Base-by-base conservation (phyloP, 2,113 vertebrate species). In the Hydrolagus affinis region DNA sequence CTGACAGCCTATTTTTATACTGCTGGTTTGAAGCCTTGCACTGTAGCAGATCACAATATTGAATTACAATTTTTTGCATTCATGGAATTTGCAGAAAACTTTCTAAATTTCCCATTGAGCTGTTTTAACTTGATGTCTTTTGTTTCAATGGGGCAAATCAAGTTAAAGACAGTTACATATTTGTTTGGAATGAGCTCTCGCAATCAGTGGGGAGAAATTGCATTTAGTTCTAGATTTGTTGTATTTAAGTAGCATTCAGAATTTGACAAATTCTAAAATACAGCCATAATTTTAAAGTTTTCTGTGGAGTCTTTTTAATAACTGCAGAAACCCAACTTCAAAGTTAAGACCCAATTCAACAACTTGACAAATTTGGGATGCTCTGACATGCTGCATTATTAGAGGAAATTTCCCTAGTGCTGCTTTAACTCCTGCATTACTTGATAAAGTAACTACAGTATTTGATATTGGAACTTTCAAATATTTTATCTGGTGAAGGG, bases 391-490 rank as follows among this genome's bases (percentile, higher is more conserved):
- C 44, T 44, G 6, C 44, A 44, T 44, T 3, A 44, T 3, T 44
- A 44, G 44, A 44, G 44, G 44, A 44, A 44, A 44, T 44, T 6
- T 44, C 44, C 44, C 44, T 6, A 44, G 44, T 23, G 25, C n/a
- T 10, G 60, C 12, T 64, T 80, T 62, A 80, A 80, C 76, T 80
- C 25, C 62, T 83, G 78, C 32, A 0, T 83, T 19, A 17, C 78
- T 15, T 44, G 44, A 11, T 19, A 64, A 56, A 44, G 0, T 32
- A 66, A 11, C 78, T 6, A 66, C 60, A 15, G 21, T 64, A 32
- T 23, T 44, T 19, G 28, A 14, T 11, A 32, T 64, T 14, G 15
- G 15, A 32, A 83, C 25, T 4, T 9, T 17, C 62, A 83, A 66
- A 83, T n/a, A 68, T 56, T 30, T 83, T 30, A 19, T 17, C 25